Base-by-base conservation (phyloP, 2,113 vertebrate species). In the Daphoenositta chrysoptera region DNA sequence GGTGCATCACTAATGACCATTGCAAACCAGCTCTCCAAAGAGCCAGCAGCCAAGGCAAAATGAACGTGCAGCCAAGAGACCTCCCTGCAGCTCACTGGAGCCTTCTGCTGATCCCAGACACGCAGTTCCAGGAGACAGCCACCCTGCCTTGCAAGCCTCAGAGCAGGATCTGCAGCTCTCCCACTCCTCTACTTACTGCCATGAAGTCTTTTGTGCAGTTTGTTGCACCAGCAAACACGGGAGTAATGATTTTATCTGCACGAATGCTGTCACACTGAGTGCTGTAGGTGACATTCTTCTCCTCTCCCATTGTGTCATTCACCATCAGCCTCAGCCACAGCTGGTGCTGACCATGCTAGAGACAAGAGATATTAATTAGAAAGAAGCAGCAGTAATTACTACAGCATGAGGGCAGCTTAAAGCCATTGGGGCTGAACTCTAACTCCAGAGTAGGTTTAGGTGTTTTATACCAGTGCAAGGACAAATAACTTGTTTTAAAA, bases 191-290 rank as follows among this genome's bases (percentile, higher is more conserved):
- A 97, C 98, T 98, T 93, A 98, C 98, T 66, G 95, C 93, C 97
- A 98, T 97, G 54, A 83, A 93, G n/a, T 97, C 94, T 80, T 96
- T 95, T 4, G 44, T 94, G 83, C 98, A 98, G 92, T 95, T 84
- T 28, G 97, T 97, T 17, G 20, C 11, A n/a, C 90, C 91, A 65
- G 56, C 65, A 76, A 73, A 48, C 14, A 86, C 69, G 4, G 48
- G 39, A 31, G 33, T 7, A 11, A 7, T 1, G 3, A 50, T 35
- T 69, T 96, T 85, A 51, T 97, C 93, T 2, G 22, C 53, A 31
- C 37, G 63, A 50, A 12, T 5, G 28, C 30, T 33, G 15, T 33
- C 42, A 20, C 98, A 98, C 78, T 33, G 91, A 42, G 96, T 6
- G 1, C 66, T 93, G 54, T 97, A 97, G 9, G 60, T 64, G 7